Evolutionary conservation across 2,888 invertebrate species (phyloP), one percentile per base, ranked within the genome.

Genomic region (Megaustenia siamemsis): DNA sequence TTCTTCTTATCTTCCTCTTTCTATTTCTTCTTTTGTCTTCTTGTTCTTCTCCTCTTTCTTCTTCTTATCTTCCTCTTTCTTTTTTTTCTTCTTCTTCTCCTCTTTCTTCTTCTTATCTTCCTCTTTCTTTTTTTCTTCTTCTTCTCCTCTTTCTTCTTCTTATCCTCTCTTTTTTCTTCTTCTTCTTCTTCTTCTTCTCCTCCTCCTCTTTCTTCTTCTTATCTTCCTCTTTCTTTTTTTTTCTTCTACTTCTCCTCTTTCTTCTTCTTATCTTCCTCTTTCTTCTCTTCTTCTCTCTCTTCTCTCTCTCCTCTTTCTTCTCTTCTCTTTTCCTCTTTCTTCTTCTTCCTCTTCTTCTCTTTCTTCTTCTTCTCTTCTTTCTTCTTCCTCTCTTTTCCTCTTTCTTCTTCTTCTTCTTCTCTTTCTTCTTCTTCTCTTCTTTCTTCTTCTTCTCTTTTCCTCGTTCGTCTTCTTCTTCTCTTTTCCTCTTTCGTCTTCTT

Each of bases 101-200:
- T 49, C 8, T 35, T 28, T 5, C 45, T 49, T 53, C 56, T 6
- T 35, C 45, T 56, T 18, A 15, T 40, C 45, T 18, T 24, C 32
- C 24, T 49, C 18, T 53, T 76, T 49, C 35, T 32, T n/a, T 53
- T 24, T 32, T 35, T 4, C 4, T n/a, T 76, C 53, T 35, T 21
- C 32, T n/a, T 32, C 10, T 35, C 4, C n/a, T 5, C 35, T 32
- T n/a, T 68, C 3, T 15, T 15, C 3, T 68, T 68, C 35, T 4
- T 40, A 43, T 18, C 43, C 6, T 43, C 8, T 43, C n/a, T 56
- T 10, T 56, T n/a, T 12, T 38, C 32, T 56, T 8, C 28, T 35
- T 35, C 21, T 15, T 38, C 45, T 28, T 38, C 35, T 32, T 68
- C 53, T 35, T 82, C 76, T 38, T 82, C 75, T n/a, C 69, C 45